phyloP scores from a whole-genome alignment of 2,797 vertebrate species.

The Synanceia verrucosa region DNA sequence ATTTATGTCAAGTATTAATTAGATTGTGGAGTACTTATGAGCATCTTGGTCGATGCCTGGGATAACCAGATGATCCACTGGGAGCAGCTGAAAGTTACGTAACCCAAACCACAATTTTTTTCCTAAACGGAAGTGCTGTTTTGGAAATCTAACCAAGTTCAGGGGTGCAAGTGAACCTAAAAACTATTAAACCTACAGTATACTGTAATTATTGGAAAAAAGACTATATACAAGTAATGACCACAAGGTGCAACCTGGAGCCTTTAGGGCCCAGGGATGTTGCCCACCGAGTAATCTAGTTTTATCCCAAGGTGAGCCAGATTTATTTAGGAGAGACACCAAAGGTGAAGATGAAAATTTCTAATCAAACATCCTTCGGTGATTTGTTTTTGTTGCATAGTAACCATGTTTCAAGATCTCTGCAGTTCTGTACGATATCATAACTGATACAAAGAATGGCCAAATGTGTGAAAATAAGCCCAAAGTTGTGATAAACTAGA shows the following conservation, averaged over 20 bases:
- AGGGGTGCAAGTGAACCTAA: too few relatives aligned
- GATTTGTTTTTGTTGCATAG: too few relatives aligned
- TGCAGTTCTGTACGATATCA: background rate
- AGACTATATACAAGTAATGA: background rate
- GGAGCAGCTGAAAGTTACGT: too few relatives aligned
- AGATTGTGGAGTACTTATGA: background rate
- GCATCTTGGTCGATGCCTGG: too few relatives aligned
- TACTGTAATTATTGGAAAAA: background rate
- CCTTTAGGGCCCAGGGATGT: background rate
- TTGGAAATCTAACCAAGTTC: background rate
- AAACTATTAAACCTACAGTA: background rate
- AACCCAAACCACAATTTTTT: background rate
- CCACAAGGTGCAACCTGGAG: background rate
- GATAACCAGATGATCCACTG: too few relatives aligned
- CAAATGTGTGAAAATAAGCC: background rate
- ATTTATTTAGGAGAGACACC: background rate
- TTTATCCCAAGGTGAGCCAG: background rate
- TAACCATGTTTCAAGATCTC: background rate
- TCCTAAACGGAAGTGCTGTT: background rate
- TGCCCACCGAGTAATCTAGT: background rate
- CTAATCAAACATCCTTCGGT: too few relatives aligned
- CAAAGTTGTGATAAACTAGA: background rate
- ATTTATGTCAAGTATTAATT: background rate
- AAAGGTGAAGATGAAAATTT: background rate
- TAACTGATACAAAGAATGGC: background rate